Evolutionary conservation across 1,140 invertebrate species (phyloP).

Genomic region (Trachymyrmex cornetzi): DNA sequence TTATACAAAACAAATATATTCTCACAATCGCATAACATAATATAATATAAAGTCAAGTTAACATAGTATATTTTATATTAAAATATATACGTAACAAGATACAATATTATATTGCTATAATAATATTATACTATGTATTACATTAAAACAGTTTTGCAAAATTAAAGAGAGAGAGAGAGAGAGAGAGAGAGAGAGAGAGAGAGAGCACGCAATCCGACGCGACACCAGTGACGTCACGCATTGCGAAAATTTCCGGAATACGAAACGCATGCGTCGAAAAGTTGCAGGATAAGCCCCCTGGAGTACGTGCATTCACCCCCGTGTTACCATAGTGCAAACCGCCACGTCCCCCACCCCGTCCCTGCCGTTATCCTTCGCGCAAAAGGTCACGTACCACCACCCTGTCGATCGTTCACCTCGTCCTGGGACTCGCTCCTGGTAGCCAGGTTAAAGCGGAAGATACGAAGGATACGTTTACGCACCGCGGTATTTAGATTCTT

Average conservation of each 20-base stretch:
- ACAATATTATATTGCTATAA: background rate
- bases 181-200: background rate
- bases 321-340: slow-evolving; percentile 71
- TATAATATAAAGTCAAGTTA: background rate
- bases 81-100: background rate
- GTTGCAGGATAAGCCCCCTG: slow-evolving; percentile 61
- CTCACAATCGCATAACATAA: background rate
- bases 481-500: slow-evolving; percentile 5
- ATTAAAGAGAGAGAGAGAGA: background rate
- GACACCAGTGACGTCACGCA: slow-evolving; percentile 39
- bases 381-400: slow-evolving; percentile 85
- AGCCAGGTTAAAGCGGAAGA: slow-evolving; percentile 83
- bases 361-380: slow-evolving; percentile 84
- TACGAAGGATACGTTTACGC: slow-evolving; percentile 65
- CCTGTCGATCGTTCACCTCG: slow-evolving; percentile 86
- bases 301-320: slow-evolving; percentile 82
- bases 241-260: slow-evolving; percentile 49
- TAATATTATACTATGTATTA: slow-evolving; percentile 3
- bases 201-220: slow-evolving; percentile 31
- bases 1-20: background rate
- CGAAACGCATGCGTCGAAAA: slow-evolving; percentile 62
- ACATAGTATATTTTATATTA: background rate
- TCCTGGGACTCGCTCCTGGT: slow-evolving; percentile 83
- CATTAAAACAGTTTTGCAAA: background rate
- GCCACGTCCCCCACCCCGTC: slow-evolving; percentile 72